Conservation (phyloP, 2,113 vertebrate genomes). For the Phalacrocorax carbo region DNA sequence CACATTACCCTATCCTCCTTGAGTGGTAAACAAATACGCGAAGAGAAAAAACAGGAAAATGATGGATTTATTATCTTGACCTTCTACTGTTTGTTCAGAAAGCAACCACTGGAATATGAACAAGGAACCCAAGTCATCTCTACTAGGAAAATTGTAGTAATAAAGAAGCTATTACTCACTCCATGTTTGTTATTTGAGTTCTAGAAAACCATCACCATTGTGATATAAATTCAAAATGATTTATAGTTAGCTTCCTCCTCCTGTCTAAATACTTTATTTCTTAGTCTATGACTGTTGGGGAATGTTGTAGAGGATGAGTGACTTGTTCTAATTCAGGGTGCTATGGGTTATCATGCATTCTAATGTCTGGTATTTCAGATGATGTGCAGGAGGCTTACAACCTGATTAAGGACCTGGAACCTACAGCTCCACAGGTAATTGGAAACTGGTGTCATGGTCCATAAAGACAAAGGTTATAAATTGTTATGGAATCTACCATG, state of each 20-base stretch:
- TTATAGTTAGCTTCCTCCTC: background rate
- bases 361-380: conserved; percentile 76
- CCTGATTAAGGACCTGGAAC: conserved; percentile 92
- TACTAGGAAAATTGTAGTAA: conserved; percentile 10
- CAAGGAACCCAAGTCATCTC: background rate
- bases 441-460: background rate
- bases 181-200: conserved; percentile 11
- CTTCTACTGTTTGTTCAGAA: conserved; percentile 3
- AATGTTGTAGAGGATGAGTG: background rate
- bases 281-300: background rate
- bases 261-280: conserved; percentile 31
- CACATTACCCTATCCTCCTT: background rate
- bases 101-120: background rate
- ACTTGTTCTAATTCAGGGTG: background rate
- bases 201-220: background rate
- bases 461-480: background rate
- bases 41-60: background rate
- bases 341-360: background rate
- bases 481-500: background rate
- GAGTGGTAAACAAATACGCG: conserved; percentile 3
- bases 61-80: conserved; percentile 30
- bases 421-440: conserved; percentile 90
- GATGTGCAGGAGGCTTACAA: conserved; percentile 95
- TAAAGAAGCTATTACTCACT: conserved; percentile 48
- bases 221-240: conserved; percentile 38